phyloP scores from a whole-genome alignment of 2,113 vertebrate species.

The Hyperopisus bebe region DNA sequence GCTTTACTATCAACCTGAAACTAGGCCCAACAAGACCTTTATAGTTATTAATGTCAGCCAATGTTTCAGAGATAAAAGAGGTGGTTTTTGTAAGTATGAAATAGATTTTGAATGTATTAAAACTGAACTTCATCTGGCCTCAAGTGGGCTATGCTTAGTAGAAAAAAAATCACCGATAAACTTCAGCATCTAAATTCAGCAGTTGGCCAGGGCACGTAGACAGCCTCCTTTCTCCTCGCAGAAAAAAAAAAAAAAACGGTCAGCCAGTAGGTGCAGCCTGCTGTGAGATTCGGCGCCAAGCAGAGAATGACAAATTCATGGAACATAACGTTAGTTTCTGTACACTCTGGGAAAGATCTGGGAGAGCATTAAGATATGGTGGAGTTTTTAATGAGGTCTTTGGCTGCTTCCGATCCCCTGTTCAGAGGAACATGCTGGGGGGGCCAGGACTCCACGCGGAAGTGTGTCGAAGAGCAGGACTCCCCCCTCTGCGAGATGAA shows the following conservation, averaged over 20 bases:
- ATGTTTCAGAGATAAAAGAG: neutral
- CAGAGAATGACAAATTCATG: conserved; percentile 3
- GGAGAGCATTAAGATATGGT: neutral
- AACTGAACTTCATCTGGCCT: neutral
- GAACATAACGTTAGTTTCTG: neutral
- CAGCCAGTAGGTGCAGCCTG: neutral
- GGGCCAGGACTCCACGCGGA: neutral
- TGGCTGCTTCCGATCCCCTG: neutral
- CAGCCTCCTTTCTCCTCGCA: neutral
- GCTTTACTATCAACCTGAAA: neutral
- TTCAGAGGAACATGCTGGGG: neutral
- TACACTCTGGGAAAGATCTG: neutral
- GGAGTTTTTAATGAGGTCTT: conserved; percentile 5
- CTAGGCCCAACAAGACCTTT: neutral
- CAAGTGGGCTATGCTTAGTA: neutral
- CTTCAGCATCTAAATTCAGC: neutral
- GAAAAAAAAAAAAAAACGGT: neutral
- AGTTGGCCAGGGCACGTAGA: neutral
- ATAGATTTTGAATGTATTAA: neutral
- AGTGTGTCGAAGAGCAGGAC: neutral
- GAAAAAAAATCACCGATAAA: neutral
- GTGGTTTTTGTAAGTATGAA: neutral
- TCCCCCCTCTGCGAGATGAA: neutral
- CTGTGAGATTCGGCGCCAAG: neutral
- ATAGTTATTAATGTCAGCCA: neutral